These are phyloP conservation scores for Falco biarmicus DNA, from an alignment of 2,797 vertebrate species.

Conservation along the genomic window DNA sequence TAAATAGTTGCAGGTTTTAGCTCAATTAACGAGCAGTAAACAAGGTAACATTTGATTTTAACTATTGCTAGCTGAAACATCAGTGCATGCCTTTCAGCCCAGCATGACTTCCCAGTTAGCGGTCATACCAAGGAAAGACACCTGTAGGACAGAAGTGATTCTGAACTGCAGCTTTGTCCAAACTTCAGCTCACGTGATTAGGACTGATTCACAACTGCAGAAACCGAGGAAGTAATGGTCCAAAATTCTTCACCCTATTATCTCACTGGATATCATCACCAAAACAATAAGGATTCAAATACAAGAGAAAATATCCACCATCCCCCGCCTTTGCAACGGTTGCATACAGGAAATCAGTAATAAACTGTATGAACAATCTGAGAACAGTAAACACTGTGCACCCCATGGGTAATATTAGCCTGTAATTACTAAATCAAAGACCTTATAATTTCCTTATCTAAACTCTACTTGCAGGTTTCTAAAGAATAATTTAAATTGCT, in stretches of 20 bases:
- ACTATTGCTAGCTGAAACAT: neutral
- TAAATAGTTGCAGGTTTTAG: neutral
- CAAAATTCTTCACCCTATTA: neutral
- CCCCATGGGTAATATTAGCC: neutral
- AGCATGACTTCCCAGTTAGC: neutral
- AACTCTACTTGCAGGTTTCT: neutral
- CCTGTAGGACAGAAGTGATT: neutral
- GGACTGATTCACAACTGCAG: neutral
- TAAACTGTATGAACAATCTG: neutral
- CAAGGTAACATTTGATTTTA: neutral
- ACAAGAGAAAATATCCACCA: neutral
- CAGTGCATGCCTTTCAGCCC: neutral
- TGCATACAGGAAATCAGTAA: neutral
- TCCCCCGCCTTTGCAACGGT: accelerated
- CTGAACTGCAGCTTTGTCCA: neutral
- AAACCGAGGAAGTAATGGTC: neutral
- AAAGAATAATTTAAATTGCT: neutral
- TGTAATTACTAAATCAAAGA: neutral
- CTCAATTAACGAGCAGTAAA: neutral
- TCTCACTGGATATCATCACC: neutral
- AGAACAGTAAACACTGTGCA: neutral
- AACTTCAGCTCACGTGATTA: neutral
- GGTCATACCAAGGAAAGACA: neutral
- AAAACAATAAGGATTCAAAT: neutral
- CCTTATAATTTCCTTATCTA: neutral